Percentiles rank a stretch among this genome's conserved stretches.
phyloP scores from a whole-genome alignment of 2,113 vertebrate genomes.

The Rhynchomys soricoides region DNA sequence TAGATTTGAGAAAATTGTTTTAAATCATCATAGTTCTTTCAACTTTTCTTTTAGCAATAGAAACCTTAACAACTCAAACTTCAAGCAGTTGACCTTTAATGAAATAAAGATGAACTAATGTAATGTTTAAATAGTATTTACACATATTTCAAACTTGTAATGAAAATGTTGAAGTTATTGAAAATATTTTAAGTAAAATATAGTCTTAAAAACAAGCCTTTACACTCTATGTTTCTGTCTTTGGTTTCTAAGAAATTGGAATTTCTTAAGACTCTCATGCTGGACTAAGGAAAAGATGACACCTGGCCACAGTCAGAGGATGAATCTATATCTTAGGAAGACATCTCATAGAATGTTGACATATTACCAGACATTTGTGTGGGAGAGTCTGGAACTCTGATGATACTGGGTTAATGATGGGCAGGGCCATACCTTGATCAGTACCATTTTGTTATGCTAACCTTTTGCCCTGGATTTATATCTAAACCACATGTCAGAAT shows the following conservation, averaged over 20 bases:
- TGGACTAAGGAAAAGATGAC: neutral
- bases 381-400: neutral
- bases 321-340: neutral
- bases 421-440: neutral
- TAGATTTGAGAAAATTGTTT: neutral
- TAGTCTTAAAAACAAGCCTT: neutral
- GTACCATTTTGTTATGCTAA: too few species aligned
- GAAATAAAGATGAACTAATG: neutral
- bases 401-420: neutral
- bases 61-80: conserved; percentile 2
- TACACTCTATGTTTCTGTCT: neutral
- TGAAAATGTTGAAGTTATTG: neutral
- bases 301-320: neutral
- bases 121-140: neutral
- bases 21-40: neutral
- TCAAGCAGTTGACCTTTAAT: neutral
- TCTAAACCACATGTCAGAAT: neutral
- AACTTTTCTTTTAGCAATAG: neutral
- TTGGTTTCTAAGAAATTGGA: neutral
- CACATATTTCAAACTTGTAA: neutral
- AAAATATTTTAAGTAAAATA: neutral
- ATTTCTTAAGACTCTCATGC: neutral
- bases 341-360: neutral
- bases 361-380: neutral
- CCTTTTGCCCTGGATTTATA: neutral